phyloP scores from a whole-genome alignment of 92 coral and sea anemone species.

The Parazoanthus darwini region DNA sequence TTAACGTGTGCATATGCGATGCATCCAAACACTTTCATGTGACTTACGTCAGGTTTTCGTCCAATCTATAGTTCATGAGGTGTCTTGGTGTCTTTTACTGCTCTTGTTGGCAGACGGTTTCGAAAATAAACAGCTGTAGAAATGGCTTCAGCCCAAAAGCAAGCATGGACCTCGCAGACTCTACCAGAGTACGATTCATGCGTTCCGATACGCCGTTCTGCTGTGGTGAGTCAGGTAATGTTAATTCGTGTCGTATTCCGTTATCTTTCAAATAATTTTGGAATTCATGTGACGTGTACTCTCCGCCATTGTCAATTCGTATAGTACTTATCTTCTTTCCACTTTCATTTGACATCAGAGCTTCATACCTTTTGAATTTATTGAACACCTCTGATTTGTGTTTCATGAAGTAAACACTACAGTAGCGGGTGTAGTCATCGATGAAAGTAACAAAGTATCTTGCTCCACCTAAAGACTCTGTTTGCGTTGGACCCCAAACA shows the following conservation, averaged over 20 bases:
- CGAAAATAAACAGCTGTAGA: slow-evolving; percentile 54
- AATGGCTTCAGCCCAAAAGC: slow-evolving; percentile 61
- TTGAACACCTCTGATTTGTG: slow-evolving; percentile 49
- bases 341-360: slow-evolving; percentile 22
- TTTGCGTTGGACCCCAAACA: slow-evolving; percentile 49
- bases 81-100: slow-evolving; percentile 15
- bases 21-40: slow-evolving; percentile 35
- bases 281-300: slow-evolving; percentile 46
- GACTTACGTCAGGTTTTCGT: slow-evolving; percentile 58
- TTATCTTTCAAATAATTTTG: slow-evolving; percentile 35
- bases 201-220: slow-evolving; percentile 60
- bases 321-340: slow-evolving; percentile 31
- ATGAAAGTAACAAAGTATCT: slow-evolving; percentile 55
- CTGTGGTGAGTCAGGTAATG: slow-evolving; percentile 50
- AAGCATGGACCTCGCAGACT: slow-evolving; percentile 65
- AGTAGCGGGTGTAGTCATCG: slow-evolving; percentile 51
- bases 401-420: slow-evolving; percentile 50
- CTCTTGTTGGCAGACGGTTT: slow-evolving; percentile 60
- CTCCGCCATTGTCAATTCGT: slow-evolving; percentile 36
- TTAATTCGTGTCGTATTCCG: slow-evolving; percentile 54
- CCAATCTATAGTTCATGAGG: slow-evolving; percentile 55
- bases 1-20: no score
- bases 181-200: slow-evolving; percentile 55
- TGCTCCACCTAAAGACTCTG: slow-evolving; percentile 45
- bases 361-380: slow-evolving; percentile 56